A percentile compares a stretch with the other conserved stretches of the same genome.
Conservation (phyloP, 2,113 vertebrate species). For the Mellivora capensis region DNA sequence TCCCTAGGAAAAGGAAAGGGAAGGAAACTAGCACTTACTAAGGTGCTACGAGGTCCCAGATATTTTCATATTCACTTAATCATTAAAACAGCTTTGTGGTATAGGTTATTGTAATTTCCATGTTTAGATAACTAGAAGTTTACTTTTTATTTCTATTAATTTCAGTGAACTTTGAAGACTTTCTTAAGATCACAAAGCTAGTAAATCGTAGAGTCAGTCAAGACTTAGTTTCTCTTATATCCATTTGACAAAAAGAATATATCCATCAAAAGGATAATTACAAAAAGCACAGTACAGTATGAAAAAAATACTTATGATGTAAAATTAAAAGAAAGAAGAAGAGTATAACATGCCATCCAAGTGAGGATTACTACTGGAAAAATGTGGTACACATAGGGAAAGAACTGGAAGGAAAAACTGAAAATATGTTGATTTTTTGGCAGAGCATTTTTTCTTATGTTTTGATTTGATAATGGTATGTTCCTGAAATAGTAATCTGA, state of each 20-base stretch:
- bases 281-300: not conserved
- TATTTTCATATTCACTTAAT: conserved; percentile 16
- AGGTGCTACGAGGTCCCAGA: not conserved
- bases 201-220: not conserved
- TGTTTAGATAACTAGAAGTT: not conserved
- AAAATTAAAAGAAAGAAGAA: conserved; percentile 16
- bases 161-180: conserved; percentile 9
- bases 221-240: not conserved
- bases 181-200: not conserved
- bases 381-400: not conserved
- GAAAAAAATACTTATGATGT: not conserved
- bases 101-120: not conserved
- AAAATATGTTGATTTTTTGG: not conserved
- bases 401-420: not conserved
- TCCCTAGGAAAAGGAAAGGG: conserved; percentile 4
- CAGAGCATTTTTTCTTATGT: not conserved
- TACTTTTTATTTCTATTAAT: conserved; percentile 16
- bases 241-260: not conserved
- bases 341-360: not conserved
- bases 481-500: not conserved
- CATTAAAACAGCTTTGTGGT: not conserved
- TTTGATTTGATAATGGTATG: conserved; percentile 9
- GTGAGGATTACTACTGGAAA: not conserved
- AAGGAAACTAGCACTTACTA: conserved; percentile 34
- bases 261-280: not conserved